These are phyloP conservation scores for Clupea harengus DNA, from an alignment of 2,113 vertebrate genomes.

Conservation along the genomic window DNA sequence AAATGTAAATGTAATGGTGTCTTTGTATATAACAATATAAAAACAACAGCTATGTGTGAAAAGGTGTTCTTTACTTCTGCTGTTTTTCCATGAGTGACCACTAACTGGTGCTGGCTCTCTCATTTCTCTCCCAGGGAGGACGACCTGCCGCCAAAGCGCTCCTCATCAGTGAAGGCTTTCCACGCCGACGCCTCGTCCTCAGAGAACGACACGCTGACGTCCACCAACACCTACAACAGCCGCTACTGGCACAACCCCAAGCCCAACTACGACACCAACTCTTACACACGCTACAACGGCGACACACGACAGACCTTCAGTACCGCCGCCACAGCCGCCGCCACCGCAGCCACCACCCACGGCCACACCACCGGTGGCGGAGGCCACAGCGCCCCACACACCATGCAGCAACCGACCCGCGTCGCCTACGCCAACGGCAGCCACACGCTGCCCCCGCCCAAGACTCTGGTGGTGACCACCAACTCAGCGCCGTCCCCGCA, in stretches of 20 bases:
- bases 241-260: conserved; percentile 93
- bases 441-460: conserved; percentile 81
- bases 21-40: not conserved
- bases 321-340: conserved; percentile 45
- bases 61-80: no score
- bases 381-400: conserved; percentile 41
- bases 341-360: not conserved
- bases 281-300: conserved; percentile 83
- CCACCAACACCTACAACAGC: conserved; percentile 95
- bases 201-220: conserved; percentile 93
- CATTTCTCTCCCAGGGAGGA: conserved; percentile 80
- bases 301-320: conserved; percentile 85
- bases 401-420: not conserved
- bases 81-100: not conserved
- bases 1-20: no score
- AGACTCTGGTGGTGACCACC: conserved; percentile 93
- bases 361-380: conserved; percentile 8
- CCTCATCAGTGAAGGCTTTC: conserved; percentile 86
- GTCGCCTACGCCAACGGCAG: conserved; percentile 80
- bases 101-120: not conserved
- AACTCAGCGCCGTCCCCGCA: conserved; percentile 85
- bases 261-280: conserved; percentile 82
- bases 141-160: conserved; percentile 92
- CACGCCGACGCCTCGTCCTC: conserved; percentile 91
- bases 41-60: no score